A percentile compares a stretch with the other conserved stretches of the same genome.
phyloP scores from a whole-genome alignment of 2,113 vertebrate genomes.

The Sinocyclocheilus grahami region DNA sequence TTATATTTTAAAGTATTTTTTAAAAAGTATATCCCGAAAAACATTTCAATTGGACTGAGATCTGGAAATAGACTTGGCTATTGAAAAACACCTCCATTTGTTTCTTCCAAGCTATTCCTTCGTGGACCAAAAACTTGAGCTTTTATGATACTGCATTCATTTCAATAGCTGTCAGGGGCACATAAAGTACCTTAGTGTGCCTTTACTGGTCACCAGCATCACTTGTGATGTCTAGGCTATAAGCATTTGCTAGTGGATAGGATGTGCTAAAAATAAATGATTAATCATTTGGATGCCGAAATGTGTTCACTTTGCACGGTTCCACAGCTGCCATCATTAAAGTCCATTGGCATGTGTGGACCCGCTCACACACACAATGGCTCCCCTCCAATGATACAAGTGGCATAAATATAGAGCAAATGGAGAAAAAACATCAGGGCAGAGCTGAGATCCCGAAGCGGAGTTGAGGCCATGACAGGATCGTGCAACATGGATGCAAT shows the following conservation, averaged over 20 bases:
- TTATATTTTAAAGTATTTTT: too few species aligned
- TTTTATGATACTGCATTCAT: not conserved
- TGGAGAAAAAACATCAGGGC: not conserved
- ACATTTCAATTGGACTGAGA: not conserved
- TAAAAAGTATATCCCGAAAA: not conserved
- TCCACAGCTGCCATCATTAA: conserved; percentile 4
- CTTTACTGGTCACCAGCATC: not conserved
- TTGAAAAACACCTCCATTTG: not conserved
- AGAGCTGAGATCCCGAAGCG: conserved; percentile 7
- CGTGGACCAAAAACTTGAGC: not conserved
- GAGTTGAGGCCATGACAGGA: not conserved
- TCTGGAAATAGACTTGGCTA: not conserved
- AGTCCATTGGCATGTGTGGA: not conserved
- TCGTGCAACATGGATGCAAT: not conserved
- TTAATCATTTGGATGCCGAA: not conserved
- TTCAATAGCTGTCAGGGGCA: not conserved
- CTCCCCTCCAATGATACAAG: not conserved
- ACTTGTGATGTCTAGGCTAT: not conserved
- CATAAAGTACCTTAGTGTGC: not conserved
- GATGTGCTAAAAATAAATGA: not conserved
- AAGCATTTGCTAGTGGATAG: not conserved
- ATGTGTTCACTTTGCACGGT: not conserved
- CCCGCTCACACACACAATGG: conserved; percentile 21
- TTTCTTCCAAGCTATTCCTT: not conserved
- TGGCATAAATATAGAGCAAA: not conserved